Percentiles rank a stretch among this genome's conserved stretches.
These are phyloP conservation scores for Candoia aspera DNA, from an alignment of 2,113 vertebrate genomes.

Conservation along the genomic window DNA sequence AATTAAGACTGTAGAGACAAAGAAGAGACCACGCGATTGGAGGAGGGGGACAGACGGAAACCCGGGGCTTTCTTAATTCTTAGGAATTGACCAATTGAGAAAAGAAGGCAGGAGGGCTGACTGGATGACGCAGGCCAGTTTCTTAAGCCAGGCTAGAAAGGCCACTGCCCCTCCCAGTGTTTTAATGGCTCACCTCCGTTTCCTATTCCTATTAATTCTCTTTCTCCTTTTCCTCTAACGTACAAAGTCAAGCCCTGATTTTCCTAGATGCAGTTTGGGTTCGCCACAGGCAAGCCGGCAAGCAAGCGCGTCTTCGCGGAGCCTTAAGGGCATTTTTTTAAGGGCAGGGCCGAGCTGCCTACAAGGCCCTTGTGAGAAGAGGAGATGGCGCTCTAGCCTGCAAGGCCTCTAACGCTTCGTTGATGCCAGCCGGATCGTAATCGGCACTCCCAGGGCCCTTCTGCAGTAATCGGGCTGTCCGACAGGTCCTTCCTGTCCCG, in stretches of 20 bases:
- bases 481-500: not conserved
- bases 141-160: not conserved
- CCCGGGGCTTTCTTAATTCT: too few relatives aligned
- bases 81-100: not conserved
- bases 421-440: not conserved
- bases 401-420: too few relatives aligned
- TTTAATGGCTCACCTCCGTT: not conserved
- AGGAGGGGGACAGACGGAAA: not conserved
- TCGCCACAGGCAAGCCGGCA: not conserved
- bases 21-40: not conserved
- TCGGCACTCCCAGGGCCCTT: not conserved
- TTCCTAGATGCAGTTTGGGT: not conserved
- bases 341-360: not conserved
- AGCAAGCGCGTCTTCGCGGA: not conserved
- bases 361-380: not conserved
- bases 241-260: not conserved
- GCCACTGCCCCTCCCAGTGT: rapidly evolving
- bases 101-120: not conserved
- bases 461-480: not conserved
- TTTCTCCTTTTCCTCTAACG: not conserved
- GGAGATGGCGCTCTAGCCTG: not conserved
- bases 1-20: not conserved
- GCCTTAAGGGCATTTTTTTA: not conserved
- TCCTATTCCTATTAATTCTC: not conserved
- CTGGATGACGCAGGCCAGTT: not conserved